These are phyloP conservation scores for Scomber scombrus DNA, from an alignment of 2,113 vertebrate species.

Conservation along the genomic window DNA sequence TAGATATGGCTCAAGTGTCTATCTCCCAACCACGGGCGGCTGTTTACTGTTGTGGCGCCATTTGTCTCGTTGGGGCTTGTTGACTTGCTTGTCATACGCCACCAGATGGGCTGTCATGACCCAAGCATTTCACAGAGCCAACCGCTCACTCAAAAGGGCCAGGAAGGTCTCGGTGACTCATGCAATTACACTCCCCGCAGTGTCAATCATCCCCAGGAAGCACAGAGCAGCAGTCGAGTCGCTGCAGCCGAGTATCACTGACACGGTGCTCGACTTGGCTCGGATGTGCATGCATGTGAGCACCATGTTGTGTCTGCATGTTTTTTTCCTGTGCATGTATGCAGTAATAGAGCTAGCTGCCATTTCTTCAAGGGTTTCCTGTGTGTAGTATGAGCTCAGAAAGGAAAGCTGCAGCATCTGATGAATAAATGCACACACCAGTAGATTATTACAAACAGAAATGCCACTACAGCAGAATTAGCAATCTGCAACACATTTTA, in stretches of 20 bases:
- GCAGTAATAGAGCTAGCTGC: constrained; percentile 25
- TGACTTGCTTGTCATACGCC: constrained; percentile 63
- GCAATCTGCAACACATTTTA: constrained; percentile 50
- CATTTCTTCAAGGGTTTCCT: constrained; percentile 4
- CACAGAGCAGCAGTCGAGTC: neutral
- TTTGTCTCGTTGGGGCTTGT: constrained; percentile 67
- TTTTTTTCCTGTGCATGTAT: neutral
- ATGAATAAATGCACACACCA: constrained; percentile 56
- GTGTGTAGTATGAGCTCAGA: constrained; percentile 1
- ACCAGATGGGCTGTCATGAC: constrained; percentile 77
- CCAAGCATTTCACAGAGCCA: constrained; percentile 66
- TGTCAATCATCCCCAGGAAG: constrained; percentile 71
- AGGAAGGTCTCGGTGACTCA: constrained; percentile 65
- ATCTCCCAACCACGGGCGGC: constrained; percentile 9
- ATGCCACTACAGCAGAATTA: constrained; percentile 69
- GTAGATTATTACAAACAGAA: constrained; percentile 40
- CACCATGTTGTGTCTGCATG: constrained; percentile 1
- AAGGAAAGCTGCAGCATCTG: neutral
- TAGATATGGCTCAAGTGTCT: constrained; percentile 47
- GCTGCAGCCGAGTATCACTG: neutral
- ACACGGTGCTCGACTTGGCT: neutral
- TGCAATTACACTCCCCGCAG: constrained; percentile 51
- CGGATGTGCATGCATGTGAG: neutral
- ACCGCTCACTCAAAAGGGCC: constrained; percentile 57
- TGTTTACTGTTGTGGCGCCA: constrained; percentile 48